Base-by-base conservation (phyloP, 1,140 invertebrate species). In the Eriosoma lanigerum region DNA sequence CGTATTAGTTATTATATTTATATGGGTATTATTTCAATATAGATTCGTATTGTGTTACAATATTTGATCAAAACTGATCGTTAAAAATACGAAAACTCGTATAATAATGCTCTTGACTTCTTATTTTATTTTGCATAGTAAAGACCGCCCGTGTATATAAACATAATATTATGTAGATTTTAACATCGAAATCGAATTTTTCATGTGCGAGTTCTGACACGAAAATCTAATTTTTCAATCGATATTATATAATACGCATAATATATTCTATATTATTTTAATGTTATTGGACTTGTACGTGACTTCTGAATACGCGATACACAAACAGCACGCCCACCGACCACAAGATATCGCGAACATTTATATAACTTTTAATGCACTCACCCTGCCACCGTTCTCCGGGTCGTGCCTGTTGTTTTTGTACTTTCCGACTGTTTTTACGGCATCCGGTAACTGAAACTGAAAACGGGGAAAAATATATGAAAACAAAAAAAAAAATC, bases 361-460 rank as follows among this genome's bases (percentile, higher is more conserved):
- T 38, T 1, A 1, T 17, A 9, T 29, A 60, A 60, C 6, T 15
- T 17, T 17, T 48, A 3, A 17, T 6, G n/a, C n/a, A 78, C 75
- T 78, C 24, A 78, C 75, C 75, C 75, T 78, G 38, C 54, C 56
- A 2, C 75, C 75, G 38, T 78, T 78, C 75, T 78, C 75, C 21
- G 75, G 75, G 44, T 78, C 75, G 56, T 78, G 75, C 19, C 75
- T 60, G 56, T 78, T 78, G 15, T 75, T 75, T 17, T 78, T 78
- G 38, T 78, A 78, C 38, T 78, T 78, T 2, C 56, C 56, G 6
- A 78, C 75, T 12, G 75, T 78, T 78, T 78, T 78, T 17, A 78
- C 75, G 52, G 75, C 75, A 8, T 78, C 75, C n/a, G 75, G 75
- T 13, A 78, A 48, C 56, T 78, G 75, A 78, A 78, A 78, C 75